A percentile compares a stretch with the other conserved stretches of the same genome.
Conservation (phyloP, 2,888 invertebrate genomes). For the Dynastes maya region DNA sequence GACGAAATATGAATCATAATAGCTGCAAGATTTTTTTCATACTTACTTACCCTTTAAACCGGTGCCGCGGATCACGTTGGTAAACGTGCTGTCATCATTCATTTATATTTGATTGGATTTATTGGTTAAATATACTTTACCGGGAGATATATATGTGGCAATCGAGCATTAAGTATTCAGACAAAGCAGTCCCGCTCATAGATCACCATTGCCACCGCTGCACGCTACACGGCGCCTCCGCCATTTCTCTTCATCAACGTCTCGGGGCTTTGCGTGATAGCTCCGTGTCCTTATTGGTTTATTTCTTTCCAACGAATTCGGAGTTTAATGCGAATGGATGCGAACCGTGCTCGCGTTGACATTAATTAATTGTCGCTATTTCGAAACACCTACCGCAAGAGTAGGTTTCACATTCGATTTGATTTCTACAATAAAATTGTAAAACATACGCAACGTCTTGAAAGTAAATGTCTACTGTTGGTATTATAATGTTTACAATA, state of each 20-base stretch:
- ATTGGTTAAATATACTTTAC: slow-evolving; percentile 44
- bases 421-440: slow-evolving; percentile 1
- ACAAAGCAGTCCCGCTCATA: slow-evolving; percentile 65
- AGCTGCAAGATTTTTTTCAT: neutral
- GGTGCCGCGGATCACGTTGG: slow-evolving; percentile 25
- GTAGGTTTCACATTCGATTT: neutral
- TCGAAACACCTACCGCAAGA: slow-evolving; percentile 30
- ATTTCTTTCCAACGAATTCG: slow-evolving; percentile 57
- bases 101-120: slow-evolving; percentile 44
- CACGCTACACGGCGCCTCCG: slow-evolving; percentile 60
- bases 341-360: slow-evolving; percentile 39
- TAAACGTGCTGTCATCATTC: slow-evolving; percentile 42
- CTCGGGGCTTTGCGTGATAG: slow-evolving; percentile 65
- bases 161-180: slow-evolving; percentile 65
- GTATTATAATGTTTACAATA: no score
- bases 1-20: neutral
- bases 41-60: neutral
- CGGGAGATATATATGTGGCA: slow-evolving; percentile 45
- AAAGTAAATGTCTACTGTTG: no score
- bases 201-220: slow-evolving; percentile 64
- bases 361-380: slow-evolving; percentile 42
- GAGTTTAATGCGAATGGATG: slow-evolving; percentile 51
- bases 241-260: slow-evolving; percentile 70
- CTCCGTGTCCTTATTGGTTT: slow-evolving; percentile 67
- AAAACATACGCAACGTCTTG: no score